A percentile compares a stretch with the other conserved stretches of the same genome.
These are phyloP conservation scores for Onychostruthus taczanowskii DNA, from an alignment of 2,113 vertebrate species.

Conservation along the genomic window DNA sequence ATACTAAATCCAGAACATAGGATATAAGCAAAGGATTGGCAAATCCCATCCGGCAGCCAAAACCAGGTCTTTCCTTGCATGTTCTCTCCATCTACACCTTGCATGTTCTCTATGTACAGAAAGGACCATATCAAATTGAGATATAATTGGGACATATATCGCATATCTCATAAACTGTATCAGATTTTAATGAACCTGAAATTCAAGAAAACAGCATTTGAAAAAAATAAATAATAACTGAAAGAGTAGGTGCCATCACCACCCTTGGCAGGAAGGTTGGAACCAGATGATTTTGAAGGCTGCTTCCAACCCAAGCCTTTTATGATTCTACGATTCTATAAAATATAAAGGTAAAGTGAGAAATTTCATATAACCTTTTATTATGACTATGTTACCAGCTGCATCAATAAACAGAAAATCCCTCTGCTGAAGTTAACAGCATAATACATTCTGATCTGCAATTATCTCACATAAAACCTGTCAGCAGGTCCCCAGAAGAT, in stretches of 20 bases:
- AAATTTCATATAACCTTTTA: background rate
- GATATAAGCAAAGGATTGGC: background rate
- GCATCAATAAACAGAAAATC: constrained; percentile 33
- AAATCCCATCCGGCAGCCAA: background rate
- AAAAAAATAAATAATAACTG: background rate
- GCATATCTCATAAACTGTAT: background rate
- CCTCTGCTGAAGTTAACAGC: background rate
- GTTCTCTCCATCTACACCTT: background rate
- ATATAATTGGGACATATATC: background rate
- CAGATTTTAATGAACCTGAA: background rate
- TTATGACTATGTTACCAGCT: background rate
- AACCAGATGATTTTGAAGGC: background rate
- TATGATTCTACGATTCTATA: background rate
- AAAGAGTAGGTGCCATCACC: background rate
- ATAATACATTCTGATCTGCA: constrained; percentile 8
- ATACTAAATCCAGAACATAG: background rate
- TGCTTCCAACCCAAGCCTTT: background rate
- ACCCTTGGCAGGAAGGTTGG: no score
- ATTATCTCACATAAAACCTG: constrained; percentile 8
- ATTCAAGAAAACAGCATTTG: background rate
- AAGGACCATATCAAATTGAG: background rate
- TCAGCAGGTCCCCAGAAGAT: background rate
- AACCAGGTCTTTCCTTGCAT: background rate
- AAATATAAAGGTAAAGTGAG: background rate
- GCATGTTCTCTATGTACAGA: background rate